A percentile compares a stretch with the other conserved stretches of the same genome.
Conservation (phyloP, 2,113 vertebrate genomes). For the Mugil cephalus region DNA sequence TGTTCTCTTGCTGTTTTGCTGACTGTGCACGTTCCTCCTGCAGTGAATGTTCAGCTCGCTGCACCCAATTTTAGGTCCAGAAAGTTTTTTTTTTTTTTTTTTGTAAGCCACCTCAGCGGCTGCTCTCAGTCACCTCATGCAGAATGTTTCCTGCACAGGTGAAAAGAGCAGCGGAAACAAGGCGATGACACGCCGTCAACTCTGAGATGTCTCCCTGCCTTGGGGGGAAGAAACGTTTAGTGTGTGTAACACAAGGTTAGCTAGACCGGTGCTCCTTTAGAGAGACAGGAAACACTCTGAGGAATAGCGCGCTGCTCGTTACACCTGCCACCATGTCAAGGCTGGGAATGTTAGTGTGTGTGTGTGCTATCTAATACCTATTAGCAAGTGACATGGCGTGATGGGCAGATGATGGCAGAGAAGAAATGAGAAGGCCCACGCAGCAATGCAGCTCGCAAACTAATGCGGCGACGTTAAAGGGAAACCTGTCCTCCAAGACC, state of each 20-base stretch:
- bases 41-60: not conserved
- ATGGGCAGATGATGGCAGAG: slow-evolving; percentile 4
- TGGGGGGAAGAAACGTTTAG: not conserved
- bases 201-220: slow-evolving; percentile 1
- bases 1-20: not conserved
- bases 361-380: not conserved
- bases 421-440: slow-evolving; percentile 3
- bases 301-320: slow-evolving; percentile 24
- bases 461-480: slow-evolving; percentile 13
- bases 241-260: slow-evolving; percentile 17
- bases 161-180: slow-evolving; percentile 30
- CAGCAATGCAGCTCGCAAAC: not conserved
- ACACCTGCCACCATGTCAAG: slow-evolving; percentile 38
- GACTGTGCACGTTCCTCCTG: not conserved
- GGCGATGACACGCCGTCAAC: slow-evolving; percentile 13
- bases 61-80: not conserved
- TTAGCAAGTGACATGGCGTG: slow-evolving; percentile 18
- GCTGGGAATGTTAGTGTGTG: slow-evolving; percentile 5
- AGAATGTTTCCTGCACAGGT: not conserved
- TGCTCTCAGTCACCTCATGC: slow-evolving; percentile 3
- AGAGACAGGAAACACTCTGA: slow-evolving; percentile 3
- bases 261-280: not conserved
- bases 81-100: slow-evolving; percentile 4
- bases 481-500: slow-evolving; percentile 4
- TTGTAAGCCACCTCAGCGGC: slow-evolving; percentile 1